Percentiles rank a stretch among this genome's conserved stretches.
These are phyloP conservation scores for Drosophila nannoptera DNA, from an alignment of 1,140 invertebrate genomes.

Conservation along the genomic window DNA sequence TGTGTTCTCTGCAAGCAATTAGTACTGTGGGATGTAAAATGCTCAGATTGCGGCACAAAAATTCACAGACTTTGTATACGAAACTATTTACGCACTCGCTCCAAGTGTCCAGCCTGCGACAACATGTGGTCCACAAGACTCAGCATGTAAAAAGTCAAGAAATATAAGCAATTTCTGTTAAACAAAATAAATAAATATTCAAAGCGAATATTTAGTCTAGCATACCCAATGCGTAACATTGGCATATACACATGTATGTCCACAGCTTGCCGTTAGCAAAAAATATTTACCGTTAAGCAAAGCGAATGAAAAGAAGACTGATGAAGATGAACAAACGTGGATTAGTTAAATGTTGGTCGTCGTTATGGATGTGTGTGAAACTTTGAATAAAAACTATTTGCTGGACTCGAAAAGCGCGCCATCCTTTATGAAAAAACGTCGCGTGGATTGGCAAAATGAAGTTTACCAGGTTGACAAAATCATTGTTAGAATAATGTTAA, in stretches of 20 bases:
- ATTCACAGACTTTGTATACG: slow-evolving; percentile 58
- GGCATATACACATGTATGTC: too few relatives aligned
- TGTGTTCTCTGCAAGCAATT: slow-evolving; percentile 59
- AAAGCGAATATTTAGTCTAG: not conserved
- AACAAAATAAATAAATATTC: too few relatives aligned
- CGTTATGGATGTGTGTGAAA: slow-evolving; percentile 63
- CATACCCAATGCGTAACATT: not conserved
- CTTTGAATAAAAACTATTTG: slow-evolving; percentile 41
- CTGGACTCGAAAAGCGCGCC: slow-evolving; percentile 45
- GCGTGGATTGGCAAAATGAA: slow-evolving; percentile 52
- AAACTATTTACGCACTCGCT: slow-evolving; percentile 55
- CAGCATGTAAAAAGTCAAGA: slow-evolving; percentile 2
- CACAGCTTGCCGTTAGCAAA: too few relatives aligned
- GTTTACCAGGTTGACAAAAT: slow-evolving; percentile 38
- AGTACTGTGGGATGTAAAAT: slow-evolving; percentile 62
- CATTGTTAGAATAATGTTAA: not conserved
- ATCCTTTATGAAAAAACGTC: slow-evolving; percentile 53
- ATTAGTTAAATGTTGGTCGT: slow-evolving; percentile 29
- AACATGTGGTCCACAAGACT: slow-evolving; percentile 48
- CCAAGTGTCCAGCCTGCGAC: slow-evolving; percentile 55
- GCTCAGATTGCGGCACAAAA: slow-evolving; percentile 45
- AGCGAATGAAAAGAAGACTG: not conserved
- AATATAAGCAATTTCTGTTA: not conserved
- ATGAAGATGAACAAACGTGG: not conserved
- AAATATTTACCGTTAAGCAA: not conserved